Conservation (phyloP, 2,888 invertebrate species). For the Eugnorisma glareosa region DNA sequence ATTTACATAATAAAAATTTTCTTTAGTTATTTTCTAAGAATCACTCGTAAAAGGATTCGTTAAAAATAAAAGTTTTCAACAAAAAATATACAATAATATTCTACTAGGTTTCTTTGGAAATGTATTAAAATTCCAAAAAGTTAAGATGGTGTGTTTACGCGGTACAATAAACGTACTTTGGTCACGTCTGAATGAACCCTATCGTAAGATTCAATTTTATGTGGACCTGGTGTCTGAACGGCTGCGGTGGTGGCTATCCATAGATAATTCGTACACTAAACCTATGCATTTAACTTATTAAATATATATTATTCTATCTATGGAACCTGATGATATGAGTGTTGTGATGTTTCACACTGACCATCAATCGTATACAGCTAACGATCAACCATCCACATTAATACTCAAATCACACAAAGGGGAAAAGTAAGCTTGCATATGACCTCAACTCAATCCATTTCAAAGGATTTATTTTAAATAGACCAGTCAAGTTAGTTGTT, state of each 20-base stretch:
- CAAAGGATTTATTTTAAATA: too few relatives aligned
- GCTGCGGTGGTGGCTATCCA: not conserved
- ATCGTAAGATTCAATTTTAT: conserved; percentile 62
- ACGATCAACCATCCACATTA: too few relatives aligned
- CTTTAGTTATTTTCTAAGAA: not conserved
- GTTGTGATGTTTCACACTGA: not conserved
- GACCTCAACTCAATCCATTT: too few relatives aligned
- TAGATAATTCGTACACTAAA: conserved; percentile 17
- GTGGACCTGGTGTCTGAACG: conserved; percentile 19
- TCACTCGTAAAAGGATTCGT: not conserved
- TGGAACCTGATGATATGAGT: not conserved
- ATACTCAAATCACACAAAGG: too few relatives aligned
- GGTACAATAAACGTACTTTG: conserved; percentile 54
- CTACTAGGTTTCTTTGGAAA: not conserved
- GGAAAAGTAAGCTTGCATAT: too few relatives aligned
- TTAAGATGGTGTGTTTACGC: conserved; percentile 54
- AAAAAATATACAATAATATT: not conserved
- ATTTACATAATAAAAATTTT: not conserved
- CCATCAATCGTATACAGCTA: too few relatives aligned
- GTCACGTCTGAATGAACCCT: conserved; percentile 59
- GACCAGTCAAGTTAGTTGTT: too few relatives aligned
- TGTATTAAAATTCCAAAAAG: conserved; percentile 41
- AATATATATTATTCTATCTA: not conserved
- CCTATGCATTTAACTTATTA: not conserved
- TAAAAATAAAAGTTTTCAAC: not conserved